phyloP scores from a whole-genome alignment of 2,888 invertebrate species.

The Chalcis sispes region DNA sequence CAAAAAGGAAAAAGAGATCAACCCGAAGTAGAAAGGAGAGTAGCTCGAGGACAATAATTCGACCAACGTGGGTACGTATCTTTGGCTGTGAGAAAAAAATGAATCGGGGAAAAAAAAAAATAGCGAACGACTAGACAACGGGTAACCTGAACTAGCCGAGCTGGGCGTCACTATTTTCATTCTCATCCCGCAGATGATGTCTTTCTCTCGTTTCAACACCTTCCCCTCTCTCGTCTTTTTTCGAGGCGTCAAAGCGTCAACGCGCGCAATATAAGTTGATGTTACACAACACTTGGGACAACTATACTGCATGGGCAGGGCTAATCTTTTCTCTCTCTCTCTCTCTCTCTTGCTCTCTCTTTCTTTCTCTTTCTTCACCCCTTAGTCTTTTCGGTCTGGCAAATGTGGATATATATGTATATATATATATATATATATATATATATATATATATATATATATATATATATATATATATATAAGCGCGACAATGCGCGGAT shows the following conservation, averaged over 20 bases:
- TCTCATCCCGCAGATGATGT: slow-evolving; percentile 9
- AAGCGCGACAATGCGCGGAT: slow-evolving; percentile 64
- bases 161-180: too few species aligned
- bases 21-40: slow-evolving; percentile 7
- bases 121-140: background rate
- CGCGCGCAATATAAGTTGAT: slow-evolving; percentile 42
- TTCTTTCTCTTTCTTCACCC: slow-evolving; percentile 23
- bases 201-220: slow-evolving; percentile 26
- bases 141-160: background rate
- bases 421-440: too few species aligned
- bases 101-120: background rate
- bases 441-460: too few species aligned
- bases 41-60: slow-evolving; percentile 6
- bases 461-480: too few species aligned
- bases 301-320: slow-evolving; percentile 24
- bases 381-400: slow-evolving; percentile 22
- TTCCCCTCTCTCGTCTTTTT: background rate
- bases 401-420: too few species aligned
- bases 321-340: slow-evolving; percentile 43
- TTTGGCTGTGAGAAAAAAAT: slow-evolving; percentile 16
- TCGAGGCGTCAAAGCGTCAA: background rate
- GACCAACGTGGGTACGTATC: background rate
- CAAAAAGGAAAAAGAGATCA: background rate
- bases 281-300: slow-evolving; percentile 43
- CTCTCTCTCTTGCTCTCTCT: background rate